These are phyloP conservation scores for Agrochola litura DNA, from an alignment of 2,888 invertebrate species.

Conservation along the genomic window DNA sequence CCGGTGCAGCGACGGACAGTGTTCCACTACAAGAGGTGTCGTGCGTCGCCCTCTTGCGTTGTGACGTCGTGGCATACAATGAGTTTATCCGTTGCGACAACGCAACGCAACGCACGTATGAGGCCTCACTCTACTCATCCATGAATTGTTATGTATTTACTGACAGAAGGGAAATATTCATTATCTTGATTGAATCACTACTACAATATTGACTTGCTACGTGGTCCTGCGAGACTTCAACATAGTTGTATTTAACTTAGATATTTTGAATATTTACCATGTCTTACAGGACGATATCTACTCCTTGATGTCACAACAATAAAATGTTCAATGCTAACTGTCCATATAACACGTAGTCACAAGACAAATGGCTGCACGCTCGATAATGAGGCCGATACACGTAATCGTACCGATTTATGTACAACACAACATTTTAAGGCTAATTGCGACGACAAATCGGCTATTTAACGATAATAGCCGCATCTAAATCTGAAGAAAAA, in stretches of 20 bases:
- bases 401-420: conserved; percentile 80
- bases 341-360: conserved; percentile 36
- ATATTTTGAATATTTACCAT: background rate
- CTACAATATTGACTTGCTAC: background rate
- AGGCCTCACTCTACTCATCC: no score
- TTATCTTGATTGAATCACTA: background rate
- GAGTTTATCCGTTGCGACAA: no score
- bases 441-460: conserved; percentile 83
- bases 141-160: background rate
- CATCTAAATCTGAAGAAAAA: conserved; percentile 80
- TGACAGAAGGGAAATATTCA: background rate
- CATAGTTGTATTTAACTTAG: background rate
- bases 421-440: conserved; percentile 80
- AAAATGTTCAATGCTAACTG: conserved; percentile 39
- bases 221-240: background rate
- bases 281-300: background rate
- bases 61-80: no score
- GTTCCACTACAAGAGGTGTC: no score
- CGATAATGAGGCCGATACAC: conserved; percentile 71
- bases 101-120: no score
- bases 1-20: no score
- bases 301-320: conserved; percentile 25
- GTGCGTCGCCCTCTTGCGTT: no score
- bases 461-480: conserved; percentile 83
- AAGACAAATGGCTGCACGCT: conserved; percentile 56